phyloP scores from a whole-genome alignment of 2,113 vertebrate species.

The Mormyrus iriodes region DNA sequence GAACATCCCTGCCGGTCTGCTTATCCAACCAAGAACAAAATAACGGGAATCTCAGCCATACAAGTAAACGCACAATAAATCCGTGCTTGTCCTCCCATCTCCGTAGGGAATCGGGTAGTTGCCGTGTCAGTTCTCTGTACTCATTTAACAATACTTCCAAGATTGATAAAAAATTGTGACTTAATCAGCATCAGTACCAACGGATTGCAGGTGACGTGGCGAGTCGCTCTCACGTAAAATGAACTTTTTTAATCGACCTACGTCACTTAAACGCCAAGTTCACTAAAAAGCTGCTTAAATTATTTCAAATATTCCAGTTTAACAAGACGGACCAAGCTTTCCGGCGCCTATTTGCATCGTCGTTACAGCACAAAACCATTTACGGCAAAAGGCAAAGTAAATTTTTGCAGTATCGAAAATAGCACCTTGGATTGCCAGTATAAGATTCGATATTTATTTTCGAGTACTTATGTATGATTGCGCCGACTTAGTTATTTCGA shows the following conservation, averaged over 20 bases:
- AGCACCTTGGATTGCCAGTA: not conserved
- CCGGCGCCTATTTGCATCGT: not conserved
- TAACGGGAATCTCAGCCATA: not conserved
- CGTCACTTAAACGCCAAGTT: not conserved
- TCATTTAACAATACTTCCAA: not conserved
- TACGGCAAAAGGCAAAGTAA: not conserved
- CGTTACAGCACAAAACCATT: not conserved
- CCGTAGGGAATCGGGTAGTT: not conserved
- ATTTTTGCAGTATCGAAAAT: not conserved
- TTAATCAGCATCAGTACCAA: not conserved
- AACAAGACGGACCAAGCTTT: not conserved
- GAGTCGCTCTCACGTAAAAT: not conserved
- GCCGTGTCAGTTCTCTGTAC: not conserved
- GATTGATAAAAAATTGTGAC: not conserved
- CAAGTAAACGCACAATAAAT: not conserved
- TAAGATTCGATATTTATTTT: not conserved
- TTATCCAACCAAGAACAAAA: not conserved
- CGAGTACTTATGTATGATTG: too few relatives aligned
- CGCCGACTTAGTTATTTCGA: too few relatives aligned
- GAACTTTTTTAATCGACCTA: not conserved
- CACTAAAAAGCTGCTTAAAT: too few relatives aligned
- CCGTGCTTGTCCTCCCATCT: not conserved
- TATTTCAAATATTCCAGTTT: not conserved
- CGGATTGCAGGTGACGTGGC: not conserved
- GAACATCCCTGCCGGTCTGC: slow-evolving; percentile 47